Conservation (phyloP, 2,113 vertebrate species). For the Seriola aureovittata region DNA sequence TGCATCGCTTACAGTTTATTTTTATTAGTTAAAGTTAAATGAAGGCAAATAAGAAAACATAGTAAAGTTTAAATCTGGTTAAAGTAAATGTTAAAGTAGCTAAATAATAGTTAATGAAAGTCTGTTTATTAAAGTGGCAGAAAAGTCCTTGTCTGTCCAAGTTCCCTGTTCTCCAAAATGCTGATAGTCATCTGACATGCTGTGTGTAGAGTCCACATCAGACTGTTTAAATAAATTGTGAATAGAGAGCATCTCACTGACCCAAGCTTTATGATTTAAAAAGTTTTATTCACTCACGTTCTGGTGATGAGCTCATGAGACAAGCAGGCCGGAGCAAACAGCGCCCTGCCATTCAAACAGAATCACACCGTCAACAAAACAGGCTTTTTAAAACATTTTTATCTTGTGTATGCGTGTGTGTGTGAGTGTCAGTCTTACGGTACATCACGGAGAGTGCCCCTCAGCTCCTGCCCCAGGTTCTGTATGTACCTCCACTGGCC, state of each 20-base stretch:
- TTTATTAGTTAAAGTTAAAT: too few relatives aligned
- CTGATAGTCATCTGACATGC: background rate
- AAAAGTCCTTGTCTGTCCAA: too few relatives aligned
- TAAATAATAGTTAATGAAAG: too few relatives aligned
- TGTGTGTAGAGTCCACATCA: too few relatives aligned
- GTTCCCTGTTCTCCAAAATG: too few relatives aligned
- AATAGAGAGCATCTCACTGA: background rate
- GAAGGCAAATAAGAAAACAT: too few relatives aligned
- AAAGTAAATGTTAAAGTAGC: too few relatives aligned
- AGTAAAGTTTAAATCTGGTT: too few relatives aligned
- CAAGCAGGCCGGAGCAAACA: slow-evolving; percentile 95
- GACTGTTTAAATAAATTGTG: background rate
- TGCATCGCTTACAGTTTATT: too few relatives aligned
- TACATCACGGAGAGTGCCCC: slow-evolving; percentile 91
- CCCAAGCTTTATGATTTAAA: background rate
- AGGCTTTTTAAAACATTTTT: accelerated
- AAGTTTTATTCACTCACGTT: slow-evolving; percentile 85
- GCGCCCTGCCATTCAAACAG: slow-evolving; percentile 85
- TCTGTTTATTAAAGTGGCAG: too few relatives aligned
- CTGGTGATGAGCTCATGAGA: slow-evolving; percentile 95
- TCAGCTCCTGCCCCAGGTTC: slow-evolving; percentile 91
- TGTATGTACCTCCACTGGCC: slow-evolving; percentile 97
- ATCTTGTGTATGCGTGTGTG: background rate
- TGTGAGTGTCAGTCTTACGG: slow-evolving; percentile 84
- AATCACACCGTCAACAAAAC: background rate